phyloP scores from a whole-genome alignment of 2,888 invertebrate genomes.

The Noctua pronuba region DNA sequence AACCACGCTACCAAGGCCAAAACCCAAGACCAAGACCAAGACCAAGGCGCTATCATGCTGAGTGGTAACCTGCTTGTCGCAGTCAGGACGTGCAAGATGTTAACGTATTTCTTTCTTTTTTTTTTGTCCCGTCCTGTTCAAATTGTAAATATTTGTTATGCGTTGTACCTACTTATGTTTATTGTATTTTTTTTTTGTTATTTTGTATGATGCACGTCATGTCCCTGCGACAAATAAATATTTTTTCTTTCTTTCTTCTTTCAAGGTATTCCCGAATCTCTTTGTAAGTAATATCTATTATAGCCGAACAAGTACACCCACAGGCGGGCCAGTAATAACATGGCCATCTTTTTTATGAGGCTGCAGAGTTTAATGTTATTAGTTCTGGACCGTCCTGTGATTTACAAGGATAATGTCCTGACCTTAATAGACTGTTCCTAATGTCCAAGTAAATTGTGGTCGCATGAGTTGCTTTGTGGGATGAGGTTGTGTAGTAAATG shows the following conservation, averaged over 20 bases:
- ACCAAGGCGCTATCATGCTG: too few relatives aligned
- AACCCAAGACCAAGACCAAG: too few relatives aligned
- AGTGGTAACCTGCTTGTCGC: too few relatives aligned
- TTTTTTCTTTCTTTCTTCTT: too few relatives aligned
- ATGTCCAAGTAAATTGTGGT: constrained; percentile 65
- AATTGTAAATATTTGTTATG: too few relatives aligned
- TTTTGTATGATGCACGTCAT: too few relatives aligned
- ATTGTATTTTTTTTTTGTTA: too few relatives aligned
- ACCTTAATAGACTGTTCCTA: constrained; percentile 70
- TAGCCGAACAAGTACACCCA: constrained; percentile 37
- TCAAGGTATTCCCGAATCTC: constrained; percentile 20
- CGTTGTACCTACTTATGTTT: too few relatives aligned
- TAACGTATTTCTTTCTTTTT: too few relatives aligned
- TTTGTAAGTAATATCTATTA: constrained; percentile 46
- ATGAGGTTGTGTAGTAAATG: constrained; percentile 20
- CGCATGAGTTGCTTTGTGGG: constrained; percentile 50
- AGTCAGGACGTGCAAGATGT: too few relatives aligned
- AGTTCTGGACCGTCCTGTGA: constrained; percentile 68
- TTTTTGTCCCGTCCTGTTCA: too few relatives aligned
- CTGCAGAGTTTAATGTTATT: constrained; percentile 71
- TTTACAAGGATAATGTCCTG: constrained; percentile 71
- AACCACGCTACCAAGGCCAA: neutral
- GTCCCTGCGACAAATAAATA: too few relatives aligned
- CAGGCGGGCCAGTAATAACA: constrained; percentile 49
- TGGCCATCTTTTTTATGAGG: constrained; percentile 68